Conservation (phyloP, 1,140 invertebrate species). For the Planococcus citri region DNA sequence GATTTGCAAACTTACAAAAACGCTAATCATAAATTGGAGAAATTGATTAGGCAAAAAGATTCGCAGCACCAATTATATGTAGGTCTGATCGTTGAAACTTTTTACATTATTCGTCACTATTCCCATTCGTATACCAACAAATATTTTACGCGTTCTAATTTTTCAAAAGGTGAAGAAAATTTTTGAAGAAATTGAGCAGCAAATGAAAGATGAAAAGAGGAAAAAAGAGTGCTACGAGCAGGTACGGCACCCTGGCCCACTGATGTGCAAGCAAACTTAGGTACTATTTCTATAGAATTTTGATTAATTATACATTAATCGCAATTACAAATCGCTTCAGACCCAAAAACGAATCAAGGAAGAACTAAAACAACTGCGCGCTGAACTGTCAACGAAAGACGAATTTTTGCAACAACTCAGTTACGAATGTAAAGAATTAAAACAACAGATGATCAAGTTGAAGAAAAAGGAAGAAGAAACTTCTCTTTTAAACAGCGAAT, state of each 20-base stretch:
- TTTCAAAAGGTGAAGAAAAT: slow-evolving; percentile 13
- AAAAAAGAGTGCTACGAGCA: slow-evolving; percentile 1
- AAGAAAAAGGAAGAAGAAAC: not conserved
- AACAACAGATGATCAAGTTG: not conserved
- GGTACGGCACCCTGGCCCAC: too few species aligned
- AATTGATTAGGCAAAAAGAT: slow-evolving; percentile 1
- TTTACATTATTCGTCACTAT: too few species aligned
- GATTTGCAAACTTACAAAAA: slow-evolving; percentile 10
- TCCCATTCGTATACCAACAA: too few species aligned
- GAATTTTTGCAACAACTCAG: not conserved
- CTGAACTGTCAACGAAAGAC: not conserved
- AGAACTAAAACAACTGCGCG: not conserved
- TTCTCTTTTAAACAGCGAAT: not conserved
- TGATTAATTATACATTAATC: too few species aligned
- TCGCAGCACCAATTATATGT: not conserved
- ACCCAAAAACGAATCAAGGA: slow-evolving; percentile 1
- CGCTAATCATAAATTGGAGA: not conserved
- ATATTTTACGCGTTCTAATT: too few species aligned
- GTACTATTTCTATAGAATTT: too few species aligned
- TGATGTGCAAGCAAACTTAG: too few species aligned
- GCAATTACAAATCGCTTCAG: not conserved
- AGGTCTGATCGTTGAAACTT: not conserved
- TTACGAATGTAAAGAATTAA: not conserved
- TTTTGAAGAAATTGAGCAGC: not conserved
- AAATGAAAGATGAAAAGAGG: not conserved